phyloP scores from a whole-genome alignment of 2,113 vertebrate genomes.

The Gambusia holbrooki region DNA sequence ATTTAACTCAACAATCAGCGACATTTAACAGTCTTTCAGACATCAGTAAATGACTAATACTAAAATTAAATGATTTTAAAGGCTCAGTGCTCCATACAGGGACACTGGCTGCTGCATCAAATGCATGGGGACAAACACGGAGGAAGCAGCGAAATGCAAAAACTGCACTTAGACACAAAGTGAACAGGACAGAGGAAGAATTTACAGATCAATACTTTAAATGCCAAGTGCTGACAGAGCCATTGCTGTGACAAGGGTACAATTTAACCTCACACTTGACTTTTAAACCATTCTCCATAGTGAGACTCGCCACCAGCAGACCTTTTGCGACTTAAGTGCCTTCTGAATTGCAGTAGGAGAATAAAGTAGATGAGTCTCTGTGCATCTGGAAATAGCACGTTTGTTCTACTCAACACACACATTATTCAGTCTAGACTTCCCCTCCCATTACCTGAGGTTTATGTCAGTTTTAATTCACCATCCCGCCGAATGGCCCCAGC shows the following conservation, averaged over 20 bases:
- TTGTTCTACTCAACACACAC: constrained; percentile 2
- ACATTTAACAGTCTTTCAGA: constrained; percentile 38
- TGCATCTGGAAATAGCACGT: not conserved
- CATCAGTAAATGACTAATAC: constrained; percentile 45
- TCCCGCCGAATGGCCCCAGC: constrained; percentile 42
- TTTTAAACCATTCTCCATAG: constrained; percentile 12
- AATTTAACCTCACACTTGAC: constrained; percentile 2
- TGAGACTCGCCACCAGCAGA: constrained; percentile 18
- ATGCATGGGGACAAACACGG: constrained; percentile 52
- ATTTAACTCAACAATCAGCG: constrained; percentile 22
- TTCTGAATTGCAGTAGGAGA: not conserved
- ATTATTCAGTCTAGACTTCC: constrained; percentile 1
- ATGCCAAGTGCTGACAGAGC: constrained; percentile 39
- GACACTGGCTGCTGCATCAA: constrained; percentile 22
- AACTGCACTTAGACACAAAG: constrained; percentile 21
- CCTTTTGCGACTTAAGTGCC: constrained; percentile 20
- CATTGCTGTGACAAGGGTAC: constrained; percentile 38
- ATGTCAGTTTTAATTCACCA: constrained; percentile 26
- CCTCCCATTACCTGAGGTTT: not conserved
- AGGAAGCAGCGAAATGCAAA: constrained; percentile 28
- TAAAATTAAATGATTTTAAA: constrained; percentile 55
- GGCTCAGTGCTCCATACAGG: constrained; percentile 38
- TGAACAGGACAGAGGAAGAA: constrained; percentile 33
- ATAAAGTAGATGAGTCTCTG: not conserved
- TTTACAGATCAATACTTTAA: constrained; percentile 47